phyloP scores from a whole-genome alignment of 2,113 vertebrate genomes.

The Malurus melanocephalus region DNA sequence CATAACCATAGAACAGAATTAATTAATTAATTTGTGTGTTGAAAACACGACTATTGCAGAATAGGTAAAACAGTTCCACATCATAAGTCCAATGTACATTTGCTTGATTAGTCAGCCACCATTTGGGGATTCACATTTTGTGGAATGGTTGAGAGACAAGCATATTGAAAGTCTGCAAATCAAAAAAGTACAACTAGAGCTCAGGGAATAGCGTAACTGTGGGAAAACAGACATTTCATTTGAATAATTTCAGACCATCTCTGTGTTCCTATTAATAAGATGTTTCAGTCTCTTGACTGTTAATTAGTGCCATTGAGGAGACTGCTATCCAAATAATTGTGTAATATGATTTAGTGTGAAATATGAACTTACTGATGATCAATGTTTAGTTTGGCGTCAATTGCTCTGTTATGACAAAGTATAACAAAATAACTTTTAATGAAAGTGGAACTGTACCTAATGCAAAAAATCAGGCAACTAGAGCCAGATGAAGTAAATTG shows the following conservation, averaged over 20 bases:
- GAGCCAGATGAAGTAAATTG: not conserved
- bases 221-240: not conserved
- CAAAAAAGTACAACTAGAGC: not conserved
- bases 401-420: not conserved
- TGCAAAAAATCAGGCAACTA: not conserved
- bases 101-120: not conserved
- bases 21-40: not conserved
- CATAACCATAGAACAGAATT: not conserved
- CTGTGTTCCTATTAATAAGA: not conserved
- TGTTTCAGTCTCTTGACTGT: not conserved
- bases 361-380: not conserved
- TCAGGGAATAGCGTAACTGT: not conserved
- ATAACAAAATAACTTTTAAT: not conserved
- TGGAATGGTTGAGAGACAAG: not conserved
- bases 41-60: not conserved
- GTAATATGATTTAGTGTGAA: not conserved
- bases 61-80: not conserved
- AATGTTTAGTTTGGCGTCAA: rapidly evolving
- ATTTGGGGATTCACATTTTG: not conserved
- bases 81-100: not conserved
- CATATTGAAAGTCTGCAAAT: not conserved
- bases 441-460: not conserved
- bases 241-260: not conserved
- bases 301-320: not conserved
- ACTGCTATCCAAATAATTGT: not conserved